Evolutionary conservation across 53 echinoderm and acorn worm species (phyloP).

Genomic region (Apostichopus leukothele): DNA sequence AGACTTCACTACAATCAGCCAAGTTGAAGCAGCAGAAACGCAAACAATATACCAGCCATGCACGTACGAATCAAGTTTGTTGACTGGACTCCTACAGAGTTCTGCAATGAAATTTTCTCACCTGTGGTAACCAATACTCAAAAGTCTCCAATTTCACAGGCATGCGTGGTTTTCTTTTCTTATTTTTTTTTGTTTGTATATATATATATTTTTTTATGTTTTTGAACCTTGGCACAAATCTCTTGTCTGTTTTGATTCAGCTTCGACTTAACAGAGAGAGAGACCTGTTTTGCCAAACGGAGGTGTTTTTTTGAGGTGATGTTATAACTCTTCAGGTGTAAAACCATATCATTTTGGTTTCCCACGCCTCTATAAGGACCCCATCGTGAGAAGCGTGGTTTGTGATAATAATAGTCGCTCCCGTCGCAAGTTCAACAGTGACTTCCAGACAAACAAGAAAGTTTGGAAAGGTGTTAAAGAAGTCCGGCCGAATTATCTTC

Average conservation of each 20-base stretch:
- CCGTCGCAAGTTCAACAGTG: neutral
- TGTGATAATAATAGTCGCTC: neutral
- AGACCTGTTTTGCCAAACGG: neutral
- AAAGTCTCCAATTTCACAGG: constrained; percentile 2
- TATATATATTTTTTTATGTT: neutral
- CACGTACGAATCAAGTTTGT: no score
- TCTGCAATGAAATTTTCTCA: neutral
- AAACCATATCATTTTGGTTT: neutral
- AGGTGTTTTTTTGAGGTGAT: neutral
- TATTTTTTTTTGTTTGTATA: no score
- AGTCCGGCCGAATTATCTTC: no score
- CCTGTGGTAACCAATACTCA: neutral
- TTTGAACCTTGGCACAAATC: constrained; percentile 8
- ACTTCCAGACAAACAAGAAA: constrained; percentile 6
- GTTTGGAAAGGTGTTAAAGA: neutral
- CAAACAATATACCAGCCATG: no score
- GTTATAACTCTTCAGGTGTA: neutral
- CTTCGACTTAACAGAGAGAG: neutral
- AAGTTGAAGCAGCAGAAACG: no score
- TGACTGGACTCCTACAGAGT: neutral
- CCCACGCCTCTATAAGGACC: neutral
- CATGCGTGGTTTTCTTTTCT: neutral
- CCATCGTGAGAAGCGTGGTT: neutral
- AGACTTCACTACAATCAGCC: no score
- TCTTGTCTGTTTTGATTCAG: neutral